Evolutionary conservation across 2,888 invertebrate genomes (phyloP), one percentile per base, ranked within the genome.

Genomic region (Cephus pulcher): DNA sequence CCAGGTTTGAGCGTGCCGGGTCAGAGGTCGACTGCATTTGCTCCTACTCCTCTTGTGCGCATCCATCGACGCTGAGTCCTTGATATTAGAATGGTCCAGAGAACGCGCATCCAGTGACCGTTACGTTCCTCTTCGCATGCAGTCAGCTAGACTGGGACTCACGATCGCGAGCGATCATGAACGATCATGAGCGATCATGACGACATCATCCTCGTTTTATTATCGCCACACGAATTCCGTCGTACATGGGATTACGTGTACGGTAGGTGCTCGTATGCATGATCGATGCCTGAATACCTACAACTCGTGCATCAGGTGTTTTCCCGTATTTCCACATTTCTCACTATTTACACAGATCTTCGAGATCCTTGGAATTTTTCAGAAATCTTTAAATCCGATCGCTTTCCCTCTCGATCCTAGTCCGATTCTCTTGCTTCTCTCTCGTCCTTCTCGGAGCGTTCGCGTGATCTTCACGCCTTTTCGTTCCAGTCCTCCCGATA

Each of bases 41-140:
- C 89, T 89, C 85, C 87, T 86, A 85, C 87, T 86, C 84, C 82
- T 79, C 75, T 74, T 73, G 75, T 77, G 40, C 79, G 75, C 79
- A 77, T 79, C 78, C 81, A 80, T 84, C 81, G 81, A 76, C 78
- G 76, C 56, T 70, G 82, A 88, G 89, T 90, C 90, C 90, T 90
- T 90, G 90, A 90, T 90, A 90, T 90, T 90, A 90, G 90, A 90
- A 90, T 90, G 90, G 89, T 87, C 89, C 89, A 86, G 85, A 85
- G 88, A 37, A 85, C 85, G 87, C 84, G 85, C 85, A 85, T 84
- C 85, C 81, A 86, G 85, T 86, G 85, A 87, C 88, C 88, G 87
- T 86, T 88, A 85, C 82, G 82, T 78, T 75, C 75, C 80, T 80
- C 34, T 32, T 33, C 71, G 71, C 12, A 71, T 71, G 71, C 71